These are phyloP conservation scores for Sebastes jordani DNA, from an alignment of 2,797 vertebrate species.

Conservation along the genomic window DNA sequence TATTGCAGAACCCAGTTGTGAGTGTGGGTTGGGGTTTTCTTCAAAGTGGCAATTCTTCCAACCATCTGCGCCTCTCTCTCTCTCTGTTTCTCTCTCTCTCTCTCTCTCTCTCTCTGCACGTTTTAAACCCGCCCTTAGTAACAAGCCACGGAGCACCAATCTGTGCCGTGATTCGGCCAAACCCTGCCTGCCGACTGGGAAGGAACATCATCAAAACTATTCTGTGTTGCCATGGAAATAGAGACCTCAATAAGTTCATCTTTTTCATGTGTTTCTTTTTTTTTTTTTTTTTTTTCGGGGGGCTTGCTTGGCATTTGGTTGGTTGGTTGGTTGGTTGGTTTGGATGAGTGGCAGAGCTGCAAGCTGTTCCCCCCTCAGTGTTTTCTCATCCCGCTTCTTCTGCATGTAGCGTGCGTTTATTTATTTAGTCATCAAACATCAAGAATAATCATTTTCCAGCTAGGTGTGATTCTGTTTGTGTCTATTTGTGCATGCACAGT, in stretches of 20 bases:
- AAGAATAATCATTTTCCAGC: conserved; percentile 21
- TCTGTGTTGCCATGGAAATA: conserved; percentile 87
- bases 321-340: conserved; percentile 62
- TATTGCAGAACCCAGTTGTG: conserved; percentile 84
- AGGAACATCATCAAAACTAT: conserved; percentile 87
- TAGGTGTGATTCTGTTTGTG: not conserved
- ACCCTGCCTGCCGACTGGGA: conserved; percentile 84
- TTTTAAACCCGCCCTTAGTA: conserved; percentile 85
- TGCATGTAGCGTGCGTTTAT: conserved; percentile 35
- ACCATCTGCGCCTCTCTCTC: conserved; percentile 83
- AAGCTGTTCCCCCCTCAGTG: conserved; percentile 66
- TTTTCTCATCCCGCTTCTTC: conserved; percentile 45
- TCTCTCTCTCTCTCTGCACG: conserved; percentile 56
- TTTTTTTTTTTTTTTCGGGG: conserved; percentile 39
- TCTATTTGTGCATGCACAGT: not conserved
- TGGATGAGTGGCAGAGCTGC: conserved; percentile 66
- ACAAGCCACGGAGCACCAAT: conserved; percentile 84
- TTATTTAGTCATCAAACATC: conserved; percentile 55
- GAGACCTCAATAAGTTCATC: conserved; percentile 86
- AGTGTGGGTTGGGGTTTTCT: conserved; percentile 84
- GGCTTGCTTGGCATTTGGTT: conserved; percentile 74
- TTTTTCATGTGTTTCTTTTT: conserved; percentile 71
- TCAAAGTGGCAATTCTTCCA: conserved; percentile 85
- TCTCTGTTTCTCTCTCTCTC: conserved; percentile 40
- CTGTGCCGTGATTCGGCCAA: conserved; percentile 84